Evolutionary conservation across 2,797 vertebrate genomes (phyloP).

Genomic region (Adelosebastes latens): DNA sequence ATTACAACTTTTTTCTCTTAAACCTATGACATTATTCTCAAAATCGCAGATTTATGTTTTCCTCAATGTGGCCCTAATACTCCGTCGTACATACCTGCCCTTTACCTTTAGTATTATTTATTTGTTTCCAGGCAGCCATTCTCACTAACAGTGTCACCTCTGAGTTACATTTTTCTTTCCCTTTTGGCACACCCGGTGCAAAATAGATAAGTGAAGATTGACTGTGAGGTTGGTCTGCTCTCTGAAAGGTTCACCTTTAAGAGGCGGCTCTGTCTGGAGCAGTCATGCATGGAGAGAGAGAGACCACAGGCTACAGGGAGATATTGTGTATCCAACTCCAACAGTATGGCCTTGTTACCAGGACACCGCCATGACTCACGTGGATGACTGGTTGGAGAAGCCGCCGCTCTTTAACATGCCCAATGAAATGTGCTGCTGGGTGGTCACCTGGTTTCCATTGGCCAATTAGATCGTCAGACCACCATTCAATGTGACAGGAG

Average conservation of each 20-base stretch:
- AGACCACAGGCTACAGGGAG: slow-evolving; percentile 59
- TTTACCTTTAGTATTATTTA: background rate
- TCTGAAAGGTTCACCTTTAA: slow-evolving; percentile 62
- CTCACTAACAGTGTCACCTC: background rate
- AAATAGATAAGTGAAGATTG: slow-evolving; percentile 19
- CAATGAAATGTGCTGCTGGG: slow-evolving; percentile 40
- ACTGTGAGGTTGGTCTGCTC: slow-evolving; percentile 28
- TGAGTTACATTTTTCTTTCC: background rate
- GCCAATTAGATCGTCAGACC: slow-evolving; percentile 26
- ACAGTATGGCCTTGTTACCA: slow-evolving; percentile 72
- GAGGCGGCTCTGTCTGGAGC: slow-evolving; percentile 51
- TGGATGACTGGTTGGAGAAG: slow-evolving; percentile 35
- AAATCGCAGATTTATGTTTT: no score
- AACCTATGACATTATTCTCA: no score
- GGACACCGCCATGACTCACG: slow-evolving; percentile 58
- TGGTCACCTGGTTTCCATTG: slow-evolving; percentile 50
- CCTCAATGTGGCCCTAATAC: no score
- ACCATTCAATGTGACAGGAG: slow-evolving; percentile 40
- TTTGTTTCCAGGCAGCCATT: background rate
- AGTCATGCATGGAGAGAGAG: slow-evolving; percentile 61
- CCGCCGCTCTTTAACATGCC: slow-evolving; percentile 18
- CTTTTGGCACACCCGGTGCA: slow-evolving; percentile 2
- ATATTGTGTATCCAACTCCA: slow-evolving; percentile 61
- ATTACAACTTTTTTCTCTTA: no score
- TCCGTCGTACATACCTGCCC: no score